Conservation (phyloP, 2,797 vertebrate genomes). For the Myotis pilosus region DNA sequence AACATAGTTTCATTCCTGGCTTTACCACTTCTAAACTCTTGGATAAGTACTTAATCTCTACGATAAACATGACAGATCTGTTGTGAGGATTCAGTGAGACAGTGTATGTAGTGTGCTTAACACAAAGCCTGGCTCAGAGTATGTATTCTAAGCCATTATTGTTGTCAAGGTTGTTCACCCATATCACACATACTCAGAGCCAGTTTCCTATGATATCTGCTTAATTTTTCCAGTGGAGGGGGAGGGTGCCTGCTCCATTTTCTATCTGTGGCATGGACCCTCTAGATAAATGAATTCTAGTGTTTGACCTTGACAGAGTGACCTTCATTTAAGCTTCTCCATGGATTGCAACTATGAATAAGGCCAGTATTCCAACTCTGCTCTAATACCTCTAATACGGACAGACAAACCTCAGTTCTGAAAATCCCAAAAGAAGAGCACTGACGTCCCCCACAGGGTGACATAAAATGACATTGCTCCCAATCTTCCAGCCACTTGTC, state of each 20-base stretch:
- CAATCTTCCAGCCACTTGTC: neutral
- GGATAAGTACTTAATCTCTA: neutral
- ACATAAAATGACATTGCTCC: accelerated
- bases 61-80: neutral
- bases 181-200: neutral
- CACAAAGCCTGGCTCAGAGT: neutral
- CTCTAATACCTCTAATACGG: neutral
- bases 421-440: neutral
- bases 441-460: no score
- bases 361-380: neutral
- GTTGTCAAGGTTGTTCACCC: neutral
- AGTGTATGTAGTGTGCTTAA: neutral
- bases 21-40: neutral
- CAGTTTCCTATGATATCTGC: neutral
- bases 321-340: neutral
- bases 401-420: neutral
- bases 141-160: neutral
- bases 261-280: neutral
- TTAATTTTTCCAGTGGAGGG: neutral
- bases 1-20: neutral
- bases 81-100: neutral
- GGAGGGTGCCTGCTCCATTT: neutral
- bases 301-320: neutral
- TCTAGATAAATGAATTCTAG: neutral
- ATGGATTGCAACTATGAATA: neutral